A percentile compares a stretch with the other conserved stretches of the same genome.
These are phyloP conservation scores for Hexactinellida sp. DNA, from an alignment of 37 sponge, comb jelly and placozoan genomes.

Conservation along the genomic window DNA sequence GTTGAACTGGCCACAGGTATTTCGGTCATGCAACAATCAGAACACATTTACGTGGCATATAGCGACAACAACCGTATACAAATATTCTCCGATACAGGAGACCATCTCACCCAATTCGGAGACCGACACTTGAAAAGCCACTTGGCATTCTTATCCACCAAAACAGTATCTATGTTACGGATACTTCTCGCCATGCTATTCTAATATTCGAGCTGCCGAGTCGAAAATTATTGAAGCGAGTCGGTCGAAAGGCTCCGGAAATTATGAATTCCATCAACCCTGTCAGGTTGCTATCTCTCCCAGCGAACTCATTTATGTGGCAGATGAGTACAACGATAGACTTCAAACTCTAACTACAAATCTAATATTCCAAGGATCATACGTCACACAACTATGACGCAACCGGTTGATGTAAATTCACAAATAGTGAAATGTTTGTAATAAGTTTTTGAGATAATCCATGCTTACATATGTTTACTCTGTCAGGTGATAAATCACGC, in stretches of 20 bases:
- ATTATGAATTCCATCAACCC: not conserved
- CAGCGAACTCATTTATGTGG: not conserved
- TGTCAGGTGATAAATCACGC: not conserved
- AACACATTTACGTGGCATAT: not conserved
- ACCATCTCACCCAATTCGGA: not conserved
- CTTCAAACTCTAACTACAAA: not conserved
- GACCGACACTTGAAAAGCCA: not conserved
- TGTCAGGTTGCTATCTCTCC: not conserved
- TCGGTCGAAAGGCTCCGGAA: not conserved
- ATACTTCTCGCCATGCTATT: not conserved
- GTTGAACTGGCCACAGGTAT: not conserved
- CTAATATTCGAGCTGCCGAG: not conserved
- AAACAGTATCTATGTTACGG: not conserved
- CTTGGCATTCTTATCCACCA: not conserved
- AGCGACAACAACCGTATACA: not conserved
- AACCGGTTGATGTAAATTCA: not conserved
- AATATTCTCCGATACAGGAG: slow-evolving; percentile 5
- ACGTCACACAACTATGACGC: not conserved
- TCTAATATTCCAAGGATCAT: not conserved
- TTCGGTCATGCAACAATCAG: not conserved
- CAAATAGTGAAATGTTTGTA: not conserved
- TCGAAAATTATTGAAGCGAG: not conserved
- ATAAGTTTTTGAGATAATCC: not conserved
- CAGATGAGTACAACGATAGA: not conserved
- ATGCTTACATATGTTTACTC: not conserved